Conservation (phyloP, 2,113 vertebrate genomes). For the Aepyceros melampus region DNA sequence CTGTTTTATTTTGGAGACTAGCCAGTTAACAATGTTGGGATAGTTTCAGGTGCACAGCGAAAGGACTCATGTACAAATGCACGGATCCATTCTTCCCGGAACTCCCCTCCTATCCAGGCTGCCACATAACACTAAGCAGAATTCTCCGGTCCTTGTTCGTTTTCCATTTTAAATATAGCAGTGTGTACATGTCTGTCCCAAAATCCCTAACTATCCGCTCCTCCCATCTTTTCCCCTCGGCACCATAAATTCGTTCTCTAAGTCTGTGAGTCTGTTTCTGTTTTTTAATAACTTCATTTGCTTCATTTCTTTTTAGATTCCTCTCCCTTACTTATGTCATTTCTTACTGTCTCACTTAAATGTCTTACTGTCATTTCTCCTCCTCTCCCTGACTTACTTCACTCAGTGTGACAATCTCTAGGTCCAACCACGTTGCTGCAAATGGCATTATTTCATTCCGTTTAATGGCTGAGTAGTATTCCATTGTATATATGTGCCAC, state of each 20-base stretch:
- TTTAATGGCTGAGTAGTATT: neutral
- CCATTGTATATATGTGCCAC: neutral
- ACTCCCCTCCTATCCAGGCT: neutral
- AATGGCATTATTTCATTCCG: neutral
- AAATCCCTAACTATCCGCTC: neutral
- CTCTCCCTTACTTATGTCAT: too few relatives aligned
- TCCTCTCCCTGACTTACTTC: neutral
- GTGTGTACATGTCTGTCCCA: neutral
- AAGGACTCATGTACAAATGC: neutral
- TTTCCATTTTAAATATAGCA: neutral
- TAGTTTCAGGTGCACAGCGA: neutral
- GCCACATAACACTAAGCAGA: neutral
- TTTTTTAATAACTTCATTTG: neutral
- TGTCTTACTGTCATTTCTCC: too few relatives aligned
- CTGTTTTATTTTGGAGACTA: neutral
- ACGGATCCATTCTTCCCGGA: neutral
- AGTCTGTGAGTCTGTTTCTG: neutral
- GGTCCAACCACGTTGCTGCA: neutral
- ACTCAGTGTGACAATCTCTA: neutral
- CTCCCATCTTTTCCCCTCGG: neutral
- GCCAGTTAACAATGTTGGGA: neutral
- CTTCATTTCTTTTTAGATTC: neutral
- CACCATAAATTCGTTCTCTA: accelerated
- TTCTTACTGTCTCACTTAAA: too few relatives aligned
- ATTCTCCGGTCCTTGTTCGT: neutral